Conservation (phyloP, 2,113 vertebrate genomes). For the Zosterops hypoxanthus region DNA sequence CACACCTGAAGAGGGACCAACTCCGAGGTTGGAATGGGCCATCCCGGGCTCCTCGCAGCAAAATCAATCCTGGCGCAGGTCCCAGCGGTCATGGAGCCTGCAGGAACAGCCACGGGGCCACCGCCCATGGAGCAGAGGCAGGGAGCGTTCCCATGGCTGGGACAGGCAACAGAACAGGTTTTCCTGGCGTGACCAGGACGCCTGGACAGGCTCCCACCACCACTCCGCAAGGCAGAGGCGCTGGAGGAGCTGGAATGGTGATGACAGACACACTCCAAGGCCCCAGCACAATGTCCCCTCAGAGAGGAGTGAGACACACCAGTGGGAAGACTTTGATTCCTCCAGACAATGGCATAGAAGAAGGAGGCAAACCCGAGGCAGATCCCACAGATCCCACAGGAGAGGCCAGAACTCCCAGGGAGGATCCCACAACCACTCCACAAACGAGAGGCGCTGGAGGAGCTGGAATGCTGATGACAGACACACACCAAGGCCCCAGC, state of each 20-base stretch:
- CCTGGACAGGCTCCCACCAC: rapidly evolving
- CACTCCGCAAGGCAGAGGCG: rapidly evolving
- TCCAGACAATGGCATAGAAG: not conserved
- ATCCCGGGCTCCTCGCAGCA: rapidly evolving
- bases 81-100: not conserved
- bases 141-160: not conserved
- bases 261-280: not conserved
- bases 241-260: not conserved
- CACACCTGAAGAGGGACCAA: rapidly evolving
- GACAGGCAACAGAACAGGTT: not conserved
- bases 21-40: rapidly evolving
- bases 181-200: not conserved
- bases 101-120: rapidly evolving
- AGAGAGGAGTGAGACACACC: not conserved
- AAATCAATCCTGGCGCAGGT: rapidly evolving
- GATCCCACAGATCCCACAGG: not conserved
- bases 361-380: not conserved
- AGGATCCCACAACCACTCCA: rapidly evolving
- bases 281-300: rapidly evolving
- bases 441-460: not conserved
- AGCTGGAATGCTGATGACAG: not conserved
- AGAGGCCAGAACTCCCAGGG: not conserved
- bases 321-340: not conserved
- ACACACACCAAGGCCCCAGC: rapidly evolving
- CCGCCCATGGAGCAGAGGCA: not conserved